Evolutionary conservation across 2,113 vertebrate species (phyloP), one percentile per base, ranked within the genome.

Genomic region (Dromas ardeola): DNA sequence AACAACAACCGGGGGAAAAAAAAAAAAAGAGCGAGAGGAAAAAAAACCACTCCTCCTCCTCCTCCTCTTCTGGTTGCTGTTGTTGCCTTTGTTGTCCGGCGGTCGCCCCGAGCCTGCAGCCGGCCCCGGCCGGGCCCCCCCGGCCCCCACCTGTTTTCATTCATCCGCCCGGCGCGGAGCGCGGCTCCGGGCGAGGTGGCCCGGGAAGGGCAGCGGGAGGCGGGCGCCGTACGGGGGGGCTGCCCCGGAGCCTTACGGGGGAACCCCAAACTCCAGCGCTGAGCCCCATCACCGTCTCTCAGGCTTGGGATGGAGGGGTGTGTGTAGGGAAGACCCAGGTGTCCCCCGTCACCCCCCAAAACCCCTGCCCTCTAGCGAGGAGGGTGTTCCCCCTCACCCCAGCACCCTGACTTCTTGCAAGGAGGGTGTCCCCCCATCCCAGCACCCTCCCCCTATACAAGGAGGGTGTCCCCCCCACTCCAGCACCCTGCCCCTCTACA

Each of bases 101-200:
- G 72, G 52, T 5, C 72, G 47, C 79, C 81, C 86, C 55, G 72
- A 5, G 81, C 22, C 92, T 2, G 88, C 65, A 5, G 77, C 70
- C 66, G 5, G 79, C 76, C 88, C 63, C 55, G 81, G 59, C 82
- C 73, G 67, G 91, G 59, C 67, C 62, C 72, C 73, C 71, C 71
- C 87, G 27, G 80, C 74, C 95, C 95, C 97, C 96, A 97, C 97
- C 97, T 98, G 97, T 97, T 98, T 88, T 36, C 90, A 86, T 95
- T 92, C 94, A 95, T 72, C 95, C 87, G 49, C 90, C 84, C 70
- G 8, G 23, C 72, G 49, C 45, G 11, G 67, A 30, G 40, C 72
- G 17, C 80, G 3, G 71, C 62, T 29, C 32, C 62, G 30, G 90
- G 47, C 56, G n/a, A 20, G 53, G 50, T 13, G 53, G 27, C 45